Evolutionary conservation across 2,113 vertebrate genomes (phyloP).

Genomic region (Semnornis frantzii): DNA sequence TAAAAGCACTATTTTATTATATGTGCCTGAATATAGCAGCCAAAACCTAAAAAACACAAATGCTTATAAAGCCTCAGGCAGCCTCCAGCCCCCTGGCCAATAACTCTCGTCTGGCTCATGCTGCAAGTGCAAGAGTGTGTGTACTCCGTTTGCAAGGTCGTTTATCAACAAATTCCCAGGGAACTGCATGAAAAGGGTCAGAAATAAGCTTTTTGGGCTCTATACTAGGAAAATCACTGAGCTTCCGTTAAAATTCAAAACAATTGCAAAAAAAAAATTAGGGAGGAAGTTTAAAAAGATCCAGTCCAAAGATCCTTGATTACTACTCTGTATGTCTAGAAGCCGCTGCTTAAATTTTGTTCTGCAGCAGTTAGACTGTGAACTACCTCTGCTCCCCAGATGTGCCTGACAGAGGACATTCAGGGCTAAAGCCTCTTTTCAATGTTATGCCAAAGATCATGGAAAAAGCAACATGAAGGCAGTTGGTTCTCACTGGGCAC

Average conservation of each 20-base stretch:
- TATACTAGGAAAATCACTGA: not conserved
- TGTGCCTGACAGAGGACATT: conserved; percentile 48
- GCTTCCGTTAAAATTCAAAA: not conserved
- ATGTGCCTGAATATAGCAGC: conserved; percentile 62
- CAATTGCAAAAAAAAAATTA: not conserved
- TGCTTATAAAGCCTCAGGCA: conserved; percentile 5
- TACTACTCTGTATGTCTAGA: not conserved
- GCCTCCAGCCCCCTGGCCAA: conserved; percentile 44
- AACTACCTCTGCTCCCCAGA: not conserved
- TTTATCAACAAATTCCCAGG: conserved; percentile 38
- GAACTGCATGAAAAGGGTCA: not conserved
- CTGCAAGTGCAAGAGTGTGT: not conserved
- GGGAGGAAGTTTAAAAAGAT: not conserved
- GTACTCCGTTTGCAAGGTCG: not conserved
- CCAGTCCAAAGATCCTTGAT: not conserved
- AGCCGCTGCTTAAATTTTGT: not conserved
- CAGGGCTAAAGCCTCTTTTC: not conserved
- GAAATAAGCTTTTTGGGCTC: not conserved
- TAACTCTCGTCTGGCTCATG: conserved; percentile 54
- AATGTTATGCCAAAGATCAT: not conserved
- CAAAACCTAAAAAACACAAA: conserved; percentile 43
- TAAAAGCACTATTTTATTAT: conserved; percentile 62
- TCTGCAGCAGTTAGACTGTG: conserved; percentile 11
- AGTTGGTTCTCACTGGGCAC: not conserved
- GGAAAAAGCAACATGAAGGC: not conserved